phyloP scores from a whole-genome alignment of 2,888 invertebrate species.

The Ametastegia equiseti region DNA sequence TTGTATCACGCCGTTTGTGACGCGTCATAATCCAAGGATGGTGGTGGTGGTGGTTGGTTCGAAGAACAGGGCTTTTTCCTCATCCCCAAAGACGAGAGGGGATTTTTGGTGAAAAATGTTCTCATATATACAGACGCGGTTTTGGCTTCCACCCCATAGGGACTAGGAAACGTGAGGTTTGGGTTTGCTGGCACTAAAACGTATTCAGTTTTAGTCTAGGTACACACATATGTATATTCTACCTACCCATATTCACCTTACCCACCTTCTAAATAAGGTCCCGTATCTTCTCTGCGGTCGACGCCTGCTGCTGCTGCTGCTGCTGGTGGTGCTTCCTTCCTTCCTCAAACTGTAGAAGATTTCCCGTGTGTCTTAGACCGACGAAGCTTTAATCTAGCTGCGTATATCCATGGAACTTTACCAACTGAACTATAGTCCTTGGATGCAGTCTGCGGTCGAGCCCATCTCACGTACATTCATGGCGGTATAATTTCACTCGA shows the following conservation, averaged over 20 bases:
- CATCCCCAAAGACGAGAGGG: conserved; percentile 19
- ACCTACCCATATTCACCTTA: not conserved
- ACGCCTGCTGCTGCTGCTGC: not conserved
- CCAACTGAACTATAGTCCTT: not conserved
- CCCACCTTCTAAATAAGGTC: not conserved
- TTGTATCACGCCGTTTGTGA: conserved; percentile 38
- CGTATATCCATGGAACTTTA: not conserved
- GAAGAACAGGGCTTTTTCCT: not conserved
- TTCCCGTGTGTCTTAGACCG: conserved; percentile 24
- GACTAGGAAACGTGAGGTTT: not conserved
- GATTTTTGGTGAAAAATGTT: conserved; percentile 33
- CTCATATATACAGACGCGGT: conserved; percentile 31
- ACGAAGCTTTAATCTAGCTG: not conserved
- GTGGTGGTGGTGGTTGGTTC: too few species aligned
- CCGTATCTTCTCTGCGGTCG: conserved; percentile 34
- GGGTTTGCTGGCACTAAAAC: not conserved
- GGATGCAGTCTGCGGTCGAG: conserved; percentile 7
- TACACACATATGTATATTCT: not conserved
- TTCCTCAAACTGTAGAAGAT: not conserved
- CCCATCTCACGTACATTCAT: not conserved
- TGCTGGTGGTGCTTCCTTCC: too few species aligned
- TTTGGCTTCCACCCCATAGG: not conserved
- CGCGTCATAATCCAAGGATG: conserved; percentile 39
- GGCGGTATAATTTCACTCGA: not conserved
- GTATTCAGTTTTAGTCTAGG: conserved; percentile 11